Evolutionary conservation across 1,140 invertebrate genomes (phyloP).

Genomic region (Zaprionus taronus): DNA sequence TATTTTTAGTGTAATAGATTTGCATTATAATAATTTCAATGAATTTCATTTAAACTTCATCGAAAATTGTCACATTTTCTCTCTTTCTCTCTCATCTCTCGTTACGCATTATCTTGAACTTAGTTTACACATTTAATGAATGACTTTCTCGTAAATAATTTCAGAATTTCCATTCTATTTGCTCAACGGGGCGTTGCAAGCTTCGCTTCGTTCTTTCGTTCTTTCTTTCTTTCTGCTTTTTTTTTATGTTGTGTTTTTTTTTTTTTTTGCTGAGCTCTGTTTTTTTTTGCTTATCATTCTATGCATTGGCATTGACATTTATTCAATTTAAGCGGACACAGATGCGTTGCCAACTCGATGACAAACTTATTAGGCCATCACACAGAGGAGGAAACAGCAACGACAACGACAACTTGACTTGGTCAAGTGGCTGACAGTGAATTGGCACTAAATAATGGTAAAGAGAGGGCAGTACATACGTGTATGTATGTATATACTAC

Average conservation of each 20-base stretch:
- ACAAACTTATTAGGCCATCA: constrained; percentile 57
- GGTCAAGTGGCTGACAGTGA: constrained; percentile 64
- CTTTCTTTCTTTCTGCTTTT: neutral
- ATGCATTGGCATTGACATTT: constrained; percentile 27
- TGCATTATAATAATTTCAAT: neutral
- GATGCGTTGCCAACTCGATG: constrained; percentile 53
- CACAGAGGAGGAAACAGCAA: constrained; percentile 13
- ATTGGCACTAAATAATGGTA: constrained; percentile 40
- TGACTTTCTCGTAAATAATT: constrained; percentile 26
- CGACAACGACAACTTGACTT: constrained; percentile 45
- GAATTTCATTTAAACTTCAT: neutral
- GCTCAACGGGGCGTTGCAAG: constrained; percentile 33
- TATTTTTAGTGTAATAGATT: neutral
- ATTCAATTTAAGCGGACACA: constrained; percentile 26
- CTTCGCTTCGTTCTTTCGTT: constrained; percentile 11
- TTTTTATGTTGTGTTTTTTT: neutral
- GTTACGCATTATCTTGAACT: neutral
- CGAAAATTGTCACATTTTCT: neutral
- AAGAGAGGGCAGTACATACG: neutral
- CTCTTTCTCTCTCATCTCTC: neutral
- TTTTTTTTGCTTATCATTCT: constrained; percentile 19
- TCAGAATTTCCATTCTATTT: constrained; percentile 23
- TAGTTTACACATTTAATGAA: constrained; percentile 7
- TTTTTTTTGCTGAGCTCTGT: neutral
- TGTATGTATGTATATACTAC: neutral